Percentiles rank a stretch among this genome's conserved stretches.
Evolutionary conservation across 2,888 invertebrate genomes (phyloP).

Genomic region (Mesorhabditis spiculigera): DNA sequence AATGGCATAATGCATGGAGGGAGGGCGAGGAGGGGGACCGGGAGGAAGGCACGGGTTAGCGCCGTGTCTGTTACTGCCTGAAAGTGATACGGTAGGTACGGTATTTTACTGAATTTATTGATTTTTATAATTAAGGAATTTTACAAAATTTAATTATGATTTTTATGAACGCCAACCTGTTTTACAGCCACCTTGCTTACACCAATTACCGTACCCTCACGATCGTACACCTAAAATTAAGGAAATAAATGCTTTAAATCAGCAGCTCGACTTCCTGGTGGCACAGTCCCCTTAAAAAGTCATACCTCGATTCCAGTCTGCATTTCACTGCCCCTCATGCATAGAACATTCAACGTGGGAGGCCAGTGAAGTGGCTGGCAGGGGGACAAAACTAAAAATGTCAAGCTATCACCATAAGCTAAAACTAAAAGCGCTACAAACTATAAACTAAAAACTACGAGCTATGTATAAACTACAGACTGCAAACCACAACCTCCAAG

Average conservation of each 20-base stretch:
- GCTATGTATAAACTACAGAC: too few species aligned
- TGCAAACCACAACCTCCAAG: slow-evolving; percentile 32
- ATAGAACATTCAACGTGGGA: slow-evolving; percentile 60
- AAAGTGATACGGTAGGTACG: background rate
- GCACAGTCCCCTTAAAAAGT: background rate
- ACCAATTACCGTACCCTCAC: slow-evolving; percentile 60
- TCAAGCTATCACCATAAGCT: too few species aligned
- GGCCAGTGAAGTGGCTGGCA: slow-evolving; percentile 49
- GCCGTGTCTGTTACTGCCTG: slow-evolving; percentile 50
- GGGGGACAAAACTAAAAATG: slow-evolving; percentile 53
- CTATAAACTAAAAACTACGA: too few species aligned
- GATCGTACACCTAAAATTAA: slow-evolving; percentile 60
- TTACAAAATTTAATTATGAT: background rate
- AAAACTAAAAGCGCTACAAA: too few species aligned
- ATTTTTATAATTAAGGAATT: background rate
- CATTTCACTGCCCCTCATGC: slow-evolving; percentile 61
- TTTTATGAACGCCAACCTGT: slow-evolving; percentile 52
- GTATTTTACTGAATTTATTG: background rate
- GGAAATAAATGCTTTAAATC: too few species aligned
- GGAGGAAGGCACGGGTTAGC: slow-evolving; percentile 50
- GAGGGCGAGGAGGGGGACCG: slow-evolving; percentile 45
- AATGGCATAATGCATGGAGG: slow-evolving; percentile 55
- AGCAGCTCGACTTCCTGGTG: too few species aligned
- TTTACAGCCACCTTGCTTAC: slow-evolving; percentile 63
- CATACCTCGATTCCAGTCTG: slow-evolving; percentile 58